Base-by-base conservation (phyloP, 2,888 invertebrate species). In the Drosophila macrothrix region DNA sequence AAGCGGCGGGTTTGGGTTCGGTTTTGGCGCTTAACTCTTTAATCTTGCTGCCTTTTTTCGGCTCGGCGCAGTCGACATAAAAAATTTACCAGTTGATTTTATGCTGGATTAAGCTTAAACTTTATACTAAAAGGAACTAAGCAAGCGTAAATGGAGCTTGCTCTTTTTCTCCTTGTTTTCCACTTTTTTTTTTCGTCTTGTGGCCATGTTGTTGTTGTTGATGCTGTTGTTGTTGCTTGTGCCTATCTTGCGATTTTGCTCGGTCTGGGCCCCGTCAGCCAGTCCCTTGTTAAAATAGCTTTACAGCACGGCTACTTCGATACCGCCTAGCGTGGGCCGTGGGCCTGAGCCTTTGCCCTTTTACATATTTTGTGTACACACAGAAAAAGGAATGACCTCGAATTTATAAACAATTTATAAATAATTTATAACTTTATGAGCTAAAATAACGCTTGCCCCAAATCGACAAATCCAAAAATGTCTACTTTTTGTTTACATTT, bases 61-160 rank as follows among this genome's bases (percentile, higher is more conserved):
- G 60, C 72, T 66, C 35, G 72, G 67, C 64, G 61, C 73, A 66
- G 65, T 76, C 80, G 73, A 82, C 85, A 87, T 87, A 90, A 91
- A 87, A 87, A 91, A 87, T 87, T 87, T 87, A 87, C 91, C 91
- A 87, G 86, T 91, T 87, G 91, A 87, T 87, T 87, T 87, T 87
- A 87, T 91, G 87, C 90, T 88, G 91, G 91, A 90, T 88, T 91
- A 90, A 85, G 86, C 91, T 88, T 83, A 83, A 90, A 90, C 88
- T 90, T 87, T 91, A 85, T 90, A 88, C 91, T 85, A 87, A 88
- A 91, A 90, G 90, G 88, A 91, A 83, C 90, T 88, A 91, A 91
- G 91, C 87, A 91, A 88, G 87, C 91, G 91, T 88, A 90, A 91
- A 88, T 90, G 76, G 76, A 65, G 73, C 67, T 60, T 33, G 69